A percentile compares a stretch with the other conserved stretches of the same genome.
phyloP scores from a whole-genome alignment of 2,888 invertebrate genomes.

The Hyles lineata region DNA sequence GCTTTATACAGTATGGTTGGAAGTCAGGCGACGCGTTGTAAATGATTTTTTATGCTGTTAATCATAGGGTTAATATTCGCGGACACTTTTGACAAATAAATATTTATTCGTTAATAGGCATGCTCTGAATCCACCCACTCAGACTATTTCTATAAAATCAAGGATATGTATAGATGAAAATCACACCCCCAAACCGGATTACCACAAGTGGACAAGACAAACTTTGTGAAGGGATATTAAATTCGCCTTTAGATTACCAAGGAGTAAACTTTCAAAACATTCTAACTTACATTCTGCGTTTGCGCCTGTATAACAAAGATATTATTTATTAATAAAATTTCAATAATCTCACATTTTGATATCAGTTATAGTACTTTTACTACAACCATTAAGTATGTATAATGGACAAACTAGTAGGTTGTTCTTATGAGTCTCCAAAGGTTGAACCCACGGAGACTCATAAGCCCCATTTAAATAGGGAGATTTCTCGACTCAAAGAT shows the following conservation, averaged over 20 bases:
- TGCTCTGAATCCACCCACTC: not conserved
- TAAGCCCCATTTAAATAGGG: too few species aligned
- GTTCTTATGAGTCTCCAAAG: too few species aligned
- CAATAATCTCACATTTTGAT: not conserved
- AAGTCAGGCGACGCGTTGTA: slow-evolving; percentile 24
- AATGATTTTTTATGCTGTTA: not conserved
- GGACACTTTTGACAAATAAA: not conserved
- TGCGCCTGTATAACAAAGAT: slow-evolving; percentile 16
- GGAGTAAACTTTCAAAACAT: not conserved
- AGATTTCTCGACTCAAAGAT: too few species aligned
- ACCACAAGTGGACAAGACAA: not conserved
- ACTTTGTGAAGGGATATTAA: not conserved
- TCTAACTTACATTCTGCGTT: slow-evolving; percentile 13
- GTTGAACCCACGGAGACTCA: too few species aligned
- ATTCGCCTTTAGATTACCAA: not conserved
- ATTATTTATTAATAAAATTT: not conserved
- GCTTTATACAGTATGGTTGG: slow-evolving; percentile 33
- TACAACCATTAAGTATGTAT: too few species aligned
- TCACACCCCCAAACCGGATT: not conserved
- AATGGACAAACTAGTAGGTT: too few species aligned
- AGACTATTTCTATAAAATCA: not conserved
- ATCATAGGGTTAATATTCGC: not conserved
- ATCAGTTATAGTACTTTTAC: too few species aligned
- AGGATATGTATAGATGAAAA: not conserved
- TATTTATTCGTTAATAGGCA: not conserved